These are phyloP conservation scores for Theristicus caerulescens DNA, from an alignment of 2,113 vertebrate genomes.

Conservation along the genomic window DNA sequence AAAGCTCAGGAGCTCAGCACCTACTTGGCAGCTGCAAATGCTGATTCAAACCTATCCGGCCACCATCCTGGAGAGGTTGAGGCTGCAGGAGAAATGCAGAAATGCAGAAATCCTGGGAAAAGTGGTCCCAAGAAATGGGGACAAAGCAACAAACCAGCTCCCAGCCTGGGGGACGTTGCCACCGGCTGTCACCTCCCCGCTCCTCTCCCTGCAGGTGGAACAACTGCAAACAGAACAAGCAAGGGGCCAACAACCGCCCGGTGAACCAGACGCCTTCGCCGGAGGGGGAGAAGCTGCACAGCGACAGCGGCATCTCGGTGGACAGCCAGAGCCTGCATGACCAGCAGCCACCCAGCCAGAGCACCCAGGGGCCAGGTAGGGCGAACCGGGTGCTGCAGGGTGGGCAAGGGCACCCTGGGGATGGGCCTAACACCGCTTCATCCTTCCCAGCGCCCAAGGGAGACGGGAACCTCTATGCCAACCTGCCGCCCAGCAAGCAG, in stretches of 20 bases:
- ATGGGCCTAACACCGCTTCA: fast-evolving
- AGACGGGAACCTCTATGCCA: slow-evolving; percentile 80
- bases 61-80: fast-evolving
- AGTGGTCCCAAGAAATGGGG: not conserved
- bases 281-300: slow-evolving; percentile 96
- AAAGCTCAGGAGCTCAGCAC: not conserved
- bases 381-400: fast-evolving
- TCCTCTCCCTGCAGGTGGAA: slow-evolving; percentile 85
- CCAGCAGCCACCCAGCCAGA: slow-evolving; percentile 81
- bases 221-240: slow-evolving; percentile 97
- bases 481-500: slow-evolving; percentile 83
- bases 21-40: fast-evolving
- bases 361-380: slow-evolving; percentile 79
- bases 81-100: fast-evolving
- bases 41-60: fast-evolving
- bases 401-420: not conserved
- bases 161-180: fast-evolving
- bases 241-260: slow-evolving; percentile 90
- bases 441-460: slow-evolving; percentile 77
- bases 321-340: slow-evolving; percentile 97
- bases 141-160: not conserved
- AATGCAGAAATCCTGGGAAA: not conserved
- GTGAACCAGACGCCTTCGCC: slow-evolving; percentile 93
- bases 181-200: fast-evolving
- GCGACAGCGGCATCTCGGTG: slow-evolving; percentile 97